phyloP scores from a whole-genome alignment of 2,888 invertebrate species.

The Synanthedon myopaeformis region DNA sequence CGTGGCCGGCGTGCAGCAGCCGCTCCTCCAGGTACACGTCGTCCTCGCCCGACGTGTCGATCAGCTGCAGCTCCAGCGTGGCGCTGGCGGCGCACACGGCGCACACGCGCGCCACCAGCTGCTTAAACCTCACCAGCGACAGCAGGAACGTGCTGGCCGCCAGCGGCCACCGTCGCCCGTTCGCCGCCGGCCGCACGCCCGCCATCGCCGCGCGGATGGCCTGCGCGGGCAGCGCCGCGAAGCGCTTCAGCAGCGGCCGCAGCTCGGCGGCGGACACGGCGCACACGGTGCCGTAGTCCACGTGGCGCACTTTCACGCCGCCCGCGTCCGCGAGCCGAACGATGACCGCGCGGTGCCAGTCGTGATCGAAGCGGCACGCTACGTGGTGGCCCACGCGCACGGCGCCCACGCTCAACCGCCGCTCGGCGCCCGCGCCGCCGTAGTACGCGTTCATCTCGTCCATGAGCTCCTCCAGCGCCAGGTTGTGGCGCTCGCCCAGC shows the following conservation, averaged over 20 bases:
- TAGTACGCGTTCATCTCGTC: constrained; percentile 61
- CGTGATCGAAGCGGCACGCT: constrained; percentile 44
- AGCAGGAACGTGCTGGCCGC: constrained; percentile 48
- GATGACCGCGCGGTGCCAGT: constrained; percentile 67
- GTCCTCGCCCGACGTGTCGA: constrained; percentile 54
- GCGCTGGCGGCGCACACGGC: constrained; percentile 15
- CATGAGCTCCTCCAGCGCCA: constrained; percentile 58
- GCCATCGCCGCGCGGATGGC: constrained; percentile 63
- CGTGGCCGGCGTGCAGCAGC: constrained; percentile 60
- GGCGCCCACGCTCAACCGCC: constrained; percentile 38
- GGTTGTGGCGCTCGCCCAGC: constrained; percentile 30
- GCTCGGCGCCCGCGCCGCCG: constrained; percentile 24
- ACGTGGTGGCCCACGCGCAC: constrained; percentile 59
- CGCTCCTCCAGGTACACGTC: constrained; percentile 62
- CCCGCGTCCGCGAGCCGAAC: constrained; percentile 44
- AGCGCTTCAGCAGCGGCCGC: constrained; percentile 43
- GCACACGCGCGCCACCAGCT: constrained; percentile 45
- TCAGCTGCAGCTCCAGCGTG: constrained; percentile 51
- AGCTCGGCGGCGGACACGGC: constrained; percentile 23
- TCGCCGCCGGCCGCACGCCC: constrained; percentile 43
- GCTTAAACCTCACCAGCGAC: constrained; percentile 29
- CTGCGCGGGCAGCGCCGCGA: constrained; percentile 57
- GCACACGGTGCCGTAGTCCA: constrained; percentile 71
- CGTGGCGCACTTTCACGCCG: constrained; percentile 64
- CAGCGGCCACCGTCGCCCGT: constrained; percentile 54